Evolutionary conservation across 2,888 invertebrate species (phyloP).

Genomic region (Argyresthia albistria): DNA sequence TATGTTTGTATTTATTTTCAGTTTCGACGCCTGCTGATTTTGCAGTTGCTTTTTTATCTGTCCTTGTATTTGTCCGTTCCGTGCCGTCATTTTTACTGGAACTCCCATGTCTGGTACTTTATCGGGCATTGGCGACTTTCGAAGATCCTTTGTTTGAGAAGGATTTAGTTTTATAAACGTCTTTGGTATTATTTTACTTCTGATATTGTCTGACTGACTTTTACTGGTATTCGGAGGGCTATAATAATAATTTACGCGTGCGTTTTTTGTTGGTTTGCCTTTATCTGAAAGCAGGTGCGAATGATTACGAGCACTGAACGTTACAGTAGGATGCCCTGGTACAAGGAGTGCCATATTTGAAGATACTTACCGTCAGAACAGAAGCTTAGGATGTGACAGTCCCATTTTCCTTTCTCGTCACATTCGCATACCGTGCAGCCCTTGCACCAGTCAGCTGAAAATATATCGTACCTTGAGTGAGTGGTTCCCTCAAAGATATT

Average conservation of each 20-base stretch:
- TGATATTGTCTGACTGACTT: neutral
- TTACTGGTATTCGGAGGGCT: neutral
- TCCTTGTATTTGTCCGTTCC: too few species aligned
- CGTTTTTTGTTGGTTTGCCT: neutral
- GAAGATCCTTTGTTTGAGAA: too few species aligned
- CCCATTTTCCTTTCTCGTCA: constrained; percentile 42
- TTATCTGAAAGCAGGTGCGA: neutral
- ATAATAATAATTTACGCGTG: neutral
- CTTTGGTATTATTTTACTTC: neutral
- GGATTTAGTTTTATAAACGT: neutral
- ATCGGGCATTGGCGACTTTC: too few species aligned
- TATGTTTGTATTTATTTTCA: too few species aligned
- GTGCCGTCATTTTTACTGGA: too few species aligned
- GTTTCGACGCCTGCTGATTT: too few species aligned
- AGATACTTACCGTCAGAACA: constrained; percentile 40
- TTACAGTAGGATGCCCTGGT: neutral
- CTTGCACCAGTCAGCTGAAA: constrained; percentile 52
- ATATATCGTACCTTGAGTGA: neutral
- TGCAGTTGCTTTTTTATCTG: too few species aligned
- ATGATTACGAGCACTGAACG: neutral
- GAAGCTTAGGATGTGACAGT: constrained; percentile 49
- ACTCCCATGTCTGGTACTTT: too few species aligned
- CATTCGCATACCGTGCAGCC: constrained; percentile 59
- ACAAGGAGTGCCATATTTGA: neutral
- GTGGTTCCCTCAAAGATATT: neutral